These are phyloP conservation scores for Oeneis ivallda DNA, from an alignment of 2,888 invertebrate species.

Conservation along the genomic window DNA sequence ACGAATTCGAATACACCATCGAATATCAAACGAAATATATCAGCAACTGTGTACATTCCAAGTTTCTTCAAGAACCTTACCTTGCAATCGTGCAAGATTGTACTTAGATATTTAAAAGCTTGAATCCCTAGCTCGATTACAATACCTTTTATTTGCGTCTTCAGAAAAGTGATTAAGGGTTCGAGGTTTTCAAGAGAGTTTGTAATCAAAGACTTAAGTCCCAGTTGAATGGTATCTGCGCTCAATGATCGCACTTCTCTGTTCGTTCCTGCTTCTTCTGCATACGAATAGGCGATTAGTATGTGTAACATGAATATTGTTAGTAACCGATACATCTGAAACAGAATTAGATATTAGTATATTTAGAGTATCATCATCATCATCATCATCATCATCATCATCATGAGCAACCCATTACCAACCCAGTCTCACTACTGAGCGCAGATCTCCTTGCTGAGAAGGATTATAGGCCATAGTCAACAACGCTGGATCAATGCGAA, in stretches of 20 bases:
- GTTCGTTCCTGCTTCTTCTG: slow-evolving; percentile 12
- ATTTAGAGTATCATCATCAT: no score
- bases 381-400: no score
- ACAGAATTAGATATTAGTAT: slow-evolving; percentile 20
- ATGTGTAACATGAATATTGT: slow-evolving; percentile 22
- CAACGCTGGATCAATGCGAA: no score
- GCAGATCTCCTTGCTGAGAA: no score
- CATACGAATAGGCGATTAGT: slow-evolving; percentile 14
- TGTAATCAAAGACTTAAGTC: slow-evolving; percentile 28
- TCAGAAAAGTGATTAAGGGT: slow-evolving; percentile 48
- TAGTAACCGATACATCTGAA: slow-evolving; percentile 44
- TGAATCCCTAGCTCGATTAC: slow-evolving; percentile 50
- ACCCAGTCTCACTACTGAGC: no score
- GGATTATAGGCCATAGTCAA: no score
- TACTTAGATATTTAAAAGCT: slow-evolving; percentile 44
- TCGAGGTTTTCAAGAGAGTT: slow-evolving; percentile 44
- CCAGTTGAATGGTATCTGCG: slow-evolving; percentile 12
- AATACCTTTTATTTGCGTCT: slow-evolving; percentile 52
- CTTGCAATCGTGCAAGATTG: slow-evolving; percentile 49
- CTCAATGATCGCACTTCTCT: slow-evolving; percentile 32
- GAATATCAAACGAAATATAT: slow-evolving; percentile 50
- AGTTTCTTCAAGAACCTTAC: slow-evolving; percentile 53
- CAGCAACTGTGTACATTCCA: slow-evolving; percentile 52
- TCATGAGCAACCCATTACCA: no score
- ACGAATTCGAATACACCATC: slow-evolving; percentile 54